Evolutionary conservation across 2,113 vertebrate species (phyloP).

Genomic region (Indicator indicator): DNA sequence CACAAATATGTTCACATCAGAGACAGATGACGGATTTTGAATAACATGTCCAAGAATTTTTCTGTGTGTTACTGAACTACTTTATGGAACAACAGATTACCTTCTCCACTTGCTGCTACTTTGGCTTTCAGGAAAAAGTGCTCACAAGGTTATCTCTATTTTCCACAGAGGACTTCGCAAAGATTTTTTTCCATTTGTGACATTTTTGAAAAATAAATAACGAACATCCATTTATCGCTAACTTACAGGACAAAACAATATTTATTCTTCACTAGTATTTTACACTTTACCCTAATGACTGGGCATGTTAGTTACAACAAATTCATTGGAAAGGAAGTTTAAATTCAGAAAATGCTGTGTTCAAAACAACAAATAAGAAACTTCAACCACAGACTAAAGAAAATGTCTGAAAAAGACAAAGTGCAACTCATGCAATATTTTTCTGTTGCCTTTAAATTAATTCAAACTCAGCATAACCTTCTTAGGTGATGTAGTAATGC

Average conservation of each 20-base stretch:
- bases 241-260: background rate
- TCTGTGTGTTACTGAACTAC: background rate
- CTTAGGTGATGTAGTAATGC: conserved; percentile 68
- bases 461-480: conserved; percentile 61
- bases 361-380: conserved; percentile 7
- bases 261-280: conserved; percentile 39
- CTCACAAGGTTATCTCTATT: background rate
- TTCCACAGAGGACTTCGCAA: background rate
- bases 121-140: background rate
- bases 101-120: background rate
- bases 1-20: background rate
- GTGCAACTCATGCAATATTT: conserved; percentile 75
- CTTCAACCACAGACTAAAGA: conserved; percentile 31
- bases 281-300: conserved; percentile 23
- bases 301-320: background rate
- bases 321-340: background rate
- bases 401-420: conserved; percentile 62
- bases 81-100: background rate
- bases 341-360: background rate
- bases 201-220: conserved; percentile 10
- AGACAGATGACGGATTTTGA: background rate
- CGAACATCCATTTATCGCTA: background rate
- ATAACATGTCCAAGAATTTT: background rate
- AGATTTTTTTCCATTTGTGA: background rate
- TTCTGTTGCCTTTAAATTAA: conserved; percentile 69